Conservation (phyloP, 2,113 vertebrate species). For the Mesitornis unicolor region DNA sequence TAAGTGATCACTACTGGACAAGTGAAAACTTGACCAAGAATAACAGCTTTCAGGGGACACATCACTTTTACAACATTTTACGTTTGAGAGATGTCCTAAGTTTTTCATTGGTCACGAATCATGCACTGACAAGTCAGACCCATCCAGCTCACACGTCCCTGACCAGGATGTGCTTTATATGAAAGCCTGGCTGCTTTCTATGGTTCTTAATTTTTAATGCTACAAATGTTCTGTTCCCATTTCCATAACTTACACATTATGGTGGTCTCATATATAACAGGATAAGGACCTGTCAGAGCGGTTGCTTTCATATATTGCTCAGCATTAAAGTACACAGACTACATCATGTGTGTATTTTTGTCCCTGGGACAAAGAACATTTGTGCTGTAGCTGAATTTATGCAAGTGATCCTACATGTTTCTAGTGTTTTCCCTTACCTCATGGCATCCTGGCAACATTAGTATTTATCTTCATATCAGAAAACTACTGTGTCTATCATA, state of each 20-base stretch:
- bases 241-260: not conserved
- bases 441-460: not conserved
- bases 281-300: not conserved
- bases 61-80: not conserved
- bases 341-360: not conserved
- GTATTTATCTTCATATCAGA: not conserved
- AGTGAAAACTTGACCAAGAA: not conserved
- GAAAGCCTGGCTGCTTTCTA: not conserved
- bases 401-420: not conserved
- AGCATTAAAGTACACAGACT: not conserved
- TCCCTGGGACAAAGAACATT: not conserved
- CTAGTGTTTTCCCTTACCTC: not conserved
- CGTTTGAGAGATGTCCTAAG: not conserved
- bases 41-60: not conserved
- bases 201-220: not conserved
- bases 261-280: not conserved
- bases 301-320: not conserved
- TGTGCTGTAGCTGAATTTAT: not conserved
- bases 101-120: not conserved
- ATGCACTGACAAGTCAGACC: not conserved
- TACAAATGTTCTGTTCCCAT: not conserved
- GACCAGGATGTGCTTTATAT: not conserved
- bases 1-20: not conserved
- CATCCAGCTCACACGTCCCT: not conserved
- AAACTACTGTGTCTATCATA: not conserved